A percentile compares a stretch with the other conserved stretches of the same genome.
Conservation (phyloP, 2,113 vertebrate genomes). For the Pleuronectes platessa region DNA sequence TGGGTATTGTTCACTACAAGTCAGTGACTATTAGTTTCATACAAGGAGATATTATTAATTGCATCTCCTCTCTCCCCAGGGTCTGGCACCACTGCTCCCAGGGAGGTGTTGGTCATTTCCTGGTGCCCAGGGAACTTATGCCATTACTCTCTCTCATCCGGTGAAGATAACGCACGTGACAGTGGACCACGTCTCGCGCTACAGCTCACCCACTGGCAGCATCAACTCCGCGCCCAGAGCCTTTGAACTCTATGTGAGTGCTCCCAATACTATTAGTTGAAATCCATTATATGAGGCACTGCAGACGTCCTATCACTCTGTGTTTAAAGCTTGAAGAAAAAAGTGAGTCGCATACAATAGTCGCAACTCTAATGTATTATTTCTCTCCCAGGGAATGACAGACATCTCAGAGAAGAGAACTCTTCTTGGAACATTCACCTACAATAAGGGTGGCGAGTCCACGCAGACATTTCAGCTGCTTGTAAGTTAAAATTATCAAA, state of each 20-base stretch:
- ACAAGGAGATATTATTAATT: too few species aligned
- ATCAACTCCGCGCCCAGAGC: slow-evolving; percentile 92
- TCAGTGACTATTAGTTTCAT: too few species aligned
- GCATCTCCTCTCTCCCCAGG: slow-evolving; percentile 38
- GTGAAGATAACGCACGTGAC: slow-evolving; percentile 89
- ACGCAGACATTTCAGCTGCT: slow-evolving; percentile 90
- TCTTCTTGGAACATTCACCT: slow-evolving; percentile 88
- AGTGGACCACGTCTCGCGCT: slow-evolving; percentile 90
- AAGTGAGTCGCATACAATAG: neutral
- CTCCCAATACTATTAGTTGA: neutral
- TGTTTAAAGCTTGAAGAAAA: too few species aligned
- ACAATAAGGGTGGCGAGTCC: slow-evolving; percentile 84
- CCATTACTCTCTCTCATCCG: slow-evolving; percentile 88
- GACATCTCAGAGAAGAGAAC: slow-evolving; percentile 86
- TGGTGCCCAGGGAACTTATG: slow-evolving; percentile 89
- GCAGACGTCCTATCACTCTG: too few species aligned
- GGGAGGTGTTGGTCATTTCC: slow-evolving; percentile 97
- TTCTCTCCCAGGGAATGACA: slow-evolving; percentile 83
- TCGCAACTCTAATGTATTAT: neutral
- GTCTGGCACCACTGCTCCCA: slow-evolving; percentile 82
- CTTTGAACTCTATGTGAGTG: slow-evolving; percentile 81
- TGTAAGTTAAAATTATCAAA: slow-evolving; percentile 72
- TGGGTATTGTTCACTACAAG: too few species aligned
- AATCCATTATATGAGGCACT: neutral
- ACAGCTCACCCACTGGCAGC: slow-evolving; percentile 86